phyloP scores from a whole-genome alignment of 2,797 vertebrate genomes.

The Diplodus sargus region DNA sequence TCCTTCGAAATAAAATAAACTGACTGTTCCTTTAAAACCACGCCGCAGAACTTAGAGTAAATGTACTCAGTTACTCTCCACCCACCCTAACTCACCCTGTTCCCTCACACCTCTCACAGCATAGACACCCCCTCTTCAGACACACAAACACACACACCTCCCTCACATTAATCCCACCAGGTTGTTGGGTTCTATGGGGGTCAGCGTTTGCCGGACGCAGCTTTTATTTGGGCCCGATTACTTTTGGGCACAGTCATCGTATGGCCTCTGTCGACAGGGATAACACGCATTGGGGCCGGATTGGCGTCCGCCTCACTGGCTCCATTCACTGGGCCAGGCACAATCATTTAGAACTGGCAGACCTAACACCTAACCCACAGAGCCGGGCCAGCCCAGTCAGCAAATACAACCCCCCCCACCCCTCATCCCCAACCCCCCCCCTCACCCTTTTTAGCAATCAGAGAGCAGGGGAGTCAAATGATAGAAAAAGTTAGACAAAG shows the following conservation, averaged over 20 bases:
- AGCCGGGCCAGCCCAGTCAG: slow-evolving; percentile 82
- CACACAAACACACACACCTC: slow-evolving; percentile 50
- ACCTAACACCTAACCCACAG: slow-evolving; percentile 76
- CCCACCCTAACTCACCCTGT: slow-evolving; percentile 9
- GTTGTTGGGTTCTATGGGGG: slow-evolving; percentile 78
- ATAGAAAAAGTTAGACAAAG: slow-evolving; percentile 33
- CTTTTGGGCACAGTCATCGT: slow-evolving; percentile 79
- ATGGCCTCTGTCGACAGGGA: slow-evolving; percentile 81
- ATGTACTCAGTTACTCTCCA: slow-evolving; percentile 14
- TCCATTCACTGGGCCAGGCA: slow-evolving; percentile 82
- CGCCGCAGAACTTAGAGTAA: background rate
- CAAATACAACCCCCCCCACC: slow-evolving; percentile 70
- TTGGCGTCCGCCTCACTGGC: slow-evolving; percentile 80
- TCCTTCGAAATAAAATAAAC: background rate
- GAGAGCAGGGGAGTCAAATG: slow-evolving; percentile 25
- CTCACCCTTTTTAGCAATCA: slow-evolving; percentile 38
- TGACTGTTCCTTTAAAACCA: slow-evolving; percentile 1
- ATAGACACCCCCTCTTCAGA: slow-evolving; percentile 14
- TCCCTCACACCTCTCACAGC: slow-evolving; percentile 27
- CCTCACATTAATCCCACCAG: slow-evolving; percentile 76
- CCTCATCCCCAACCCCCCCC: background rate
- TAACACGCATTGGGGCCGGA: slow-evolving; percentile 77
- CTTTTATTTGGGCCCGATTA: slow-evolving; percentile 85
- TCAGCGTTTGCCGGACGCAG: slow-evolving; percentile 81
- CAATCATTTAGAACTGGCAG: slow-evolving; percentile 78